Percentiles rank a stretch among this genome's conserved stretches.
phyloP scores from a whole-genome alignment of 2,113 vertebrate genomes.

The Daboia siamensis region DNA sequence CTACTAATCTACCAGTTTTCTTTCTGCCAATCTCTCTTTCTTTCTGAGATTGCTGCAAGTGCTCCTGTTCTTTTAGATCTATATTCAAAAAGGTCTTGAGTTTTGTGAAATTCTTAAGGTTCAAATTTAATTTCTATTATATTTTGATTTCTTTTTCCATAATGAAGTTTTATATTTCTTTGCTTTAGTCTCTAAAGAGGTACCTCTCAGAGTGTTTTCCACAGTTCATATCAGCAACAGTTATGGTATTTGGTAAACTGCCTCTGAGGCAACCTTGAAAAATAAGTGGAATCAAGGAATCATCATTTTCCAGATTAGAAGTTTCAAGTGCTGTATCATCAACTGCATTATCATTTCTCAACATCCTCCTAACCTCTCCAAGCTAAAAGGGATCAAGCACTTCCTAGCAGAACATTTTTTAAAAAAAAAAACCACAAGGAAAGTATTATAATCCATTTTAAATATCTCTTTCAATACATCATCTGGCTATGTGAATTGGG shows the following conservation, averaged over 20 bases:
- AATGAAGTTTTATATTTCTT: neutral
- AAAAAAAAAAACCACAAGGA: neutral
- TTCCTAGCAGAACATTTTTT: neutral
- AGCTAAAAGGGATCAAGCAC: neutral
- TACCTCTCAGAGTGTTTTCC: neutral
- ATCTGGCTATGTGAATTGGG: neutral
- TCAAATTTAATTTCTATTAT: neutral
- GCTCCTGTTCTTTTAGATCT: neutral
- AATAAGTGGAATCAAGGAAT: neutral
- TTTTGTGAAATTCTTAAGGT: neutral
- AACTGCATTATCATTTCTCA: neutral
- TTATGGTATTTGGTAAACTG: neutral
- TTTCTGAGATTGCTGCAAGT: neutral
- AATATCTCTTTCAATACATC: neutral
- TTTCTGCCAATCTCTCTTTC: neutral
- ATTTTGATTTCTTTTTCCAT: neutral
- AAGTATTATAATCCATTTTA: neutral
- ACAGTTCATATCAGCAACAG: neutral
- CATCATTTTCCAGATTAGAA: neutral
- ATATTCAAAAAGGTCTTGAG: neutral
- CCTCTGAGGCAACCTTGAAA: neutral
- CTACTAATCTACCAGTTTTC: neutral
- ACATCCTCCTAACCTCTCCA: neutral
- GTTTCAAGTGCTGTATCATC: neutral
- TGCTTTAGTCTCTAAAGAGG: neutral